Evolutionary conservation across 2,888 invertebrate genomes (phyloP), one percentile per base, ranked within the genome.

Genomic region (Rotaria magnacalcarata): DNA sequence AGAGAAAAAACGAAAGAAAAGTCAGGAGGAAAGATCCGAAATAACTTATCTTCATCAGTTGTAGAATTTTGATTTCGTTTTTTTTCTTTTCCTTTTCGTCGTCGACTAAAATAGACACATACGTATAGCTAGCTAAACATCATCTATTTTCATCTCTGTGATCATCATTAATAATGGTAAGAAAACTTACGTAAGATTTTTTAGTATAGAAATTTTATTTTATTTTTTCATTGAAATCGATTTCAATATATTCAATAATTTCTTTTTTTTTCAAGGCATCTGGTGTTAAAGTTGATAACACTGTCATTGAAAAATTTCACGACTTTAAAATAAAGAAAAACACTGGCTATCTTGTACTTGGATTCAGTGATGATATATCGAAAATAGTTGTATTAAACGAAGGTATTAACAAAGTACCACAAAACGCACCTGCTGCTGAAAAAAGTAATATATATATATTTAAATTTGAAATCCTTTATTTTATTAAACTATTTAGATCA

Each of bases 271-370:
- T 58, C 24, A 27, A 87, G 87, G 85, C 87, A 84, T 87, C 87
- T 24, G 87, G 87, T 41, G 87, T 87, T 74, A 87, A 87, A 86
- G 87, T 85, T 27, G 84, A 85, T 86, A 74, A 86, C 54, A 58
- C 67, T 67, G 86, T 85, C 16, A 85, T 87, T 43, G 87, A 85
- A 84, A 85, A 84, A 75, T 87, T 84, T 27, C 84, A 87, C 21
- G 74, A 87, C n/a, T 84, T 87, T n/a, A 87, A 87, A 87, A 50
- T 87, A n/a, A 85, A 84, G 27, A 87, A 86, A 85, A 85, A 84
- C 54, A 85, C 67, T 58, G 86, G 84, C 50, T 87, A 85, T 80
- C 84, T 87, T 34, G 56, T 86, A 52, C 85, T 87, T 60, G 87
- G 87, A 60, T 87, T 87, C 60, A 84, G 84, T 75, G 52, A 58